phyloP scores from a whole-genome alignment of 1,140 invertebrate species.

The Anoplolepis gracilipes region DNA sequence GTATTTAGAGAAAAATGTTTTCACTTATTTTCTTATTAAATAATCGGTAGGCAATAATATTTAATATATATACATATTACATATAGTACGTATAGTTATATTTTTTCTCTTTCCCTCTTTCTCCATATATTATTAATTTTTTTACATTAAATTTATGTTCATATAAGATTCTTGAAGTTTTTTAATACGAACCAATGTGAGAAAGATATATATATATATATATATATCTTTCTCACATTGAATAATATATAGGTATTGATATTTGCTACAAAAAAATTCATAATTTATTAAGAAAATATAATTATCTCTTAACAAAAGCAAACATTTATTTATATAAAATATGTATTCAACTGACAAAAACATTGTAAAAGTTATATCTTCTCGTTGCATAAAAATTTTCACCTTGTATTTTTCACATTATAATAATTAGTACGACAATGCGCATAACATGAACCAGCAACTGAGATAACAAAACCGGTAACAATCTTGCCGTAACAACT shows the following conservation, averaged over 20 bases:
- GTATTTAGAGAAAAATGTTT: neutral
- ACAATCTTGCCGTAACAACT: conserved; percentile 2
- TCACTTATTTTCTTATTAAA: conserved; percentile 11
- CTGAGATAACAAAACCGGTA: conserved; percentile 3
- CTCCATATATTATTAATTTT: neutral
- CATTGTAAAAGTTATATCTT: conserved; percentile 1
- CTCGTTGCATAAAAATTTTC: neutral
- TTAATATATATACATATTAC: no score
- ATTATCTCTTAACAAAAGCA: neutral
- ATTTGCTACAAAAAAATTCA: neutral
- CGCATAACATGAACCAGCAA: conserved; percentile 8
- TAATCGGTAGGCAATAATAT: neutral
- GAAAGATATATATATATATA: neutral
- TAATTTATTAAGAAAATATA: neutral
- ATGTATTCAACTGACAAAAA: neutral
- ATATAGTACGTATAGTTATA: no score
- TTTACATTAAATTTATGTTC: neutral
- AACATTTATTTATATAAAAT: neutral
- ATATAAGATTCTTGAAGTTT: neutral
- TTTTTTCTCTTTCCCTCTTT: neutral
- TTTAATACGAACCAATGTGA: neutral
- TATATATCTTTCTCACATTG: no score
- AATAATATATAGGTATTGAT: neutral
- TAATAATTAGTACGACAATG: conserved; percentile 21
- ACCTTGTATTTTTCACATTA: neutral